Evolutionary conservation across 2,888 invertebrate species (phyloP), one percentile per base, ranked within the genome.

Genomic region (Drosophila meridiana): DNA sequence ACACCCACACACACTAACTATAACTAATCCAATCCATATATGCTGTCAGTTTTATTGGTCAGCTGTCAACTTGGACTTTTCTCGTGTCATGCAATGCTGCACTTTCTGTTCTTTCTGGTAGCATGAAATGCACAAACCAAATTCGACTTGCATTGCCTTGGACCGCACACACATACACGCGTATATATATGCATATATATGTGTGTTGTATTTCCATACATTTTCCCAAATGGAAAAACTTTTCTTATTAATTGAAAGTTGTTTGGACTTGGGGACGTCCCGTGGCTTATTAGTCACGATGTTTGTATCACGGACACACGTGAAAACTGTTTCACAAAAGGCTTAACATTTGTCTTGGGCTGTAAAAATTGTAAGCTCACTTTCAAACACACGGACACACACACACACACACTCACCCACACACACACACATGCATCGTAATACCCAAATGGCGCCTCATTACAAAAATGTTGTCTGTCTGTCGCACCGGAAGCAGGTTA

Each of bases 251-350:
- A 88, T 90, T 90, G 90, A 89, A 90, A 86, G 76, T 83, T 83
- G 80, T 78, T 75, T 78, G 73, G 9, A 45, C 47, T 57, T 5
- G 53, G 58, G 69, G 87, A 89, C 90, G 73, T 87, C 93, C 92
- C 90, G 91, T 80, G 87, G 85, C 91, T 88, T 90, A 92, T 93
- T 92, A 92, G 92, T 92, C 92, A 92, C 90, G 92, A 91, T 83
- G 86, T 5, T 6, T 87, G 50, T 67, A 59, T 53, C 59, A 60
- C 59, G 58, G 57, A 82, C 76, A 85, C 59, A 83, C 83, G 70
- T 79, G 85, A 73, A 84, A 87, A 82, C 69, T 69, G 75, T 63
- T 69, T 55, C 69, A 69, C 77, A 73, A 74, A 69, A 65, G 63
- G 42, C 38, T 62, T 43, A 52, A 52, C 30, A n/a, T 66, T 78